Evolutionary conservation across 2,797 vertebrate species (phyloP).

Genomic region (Knipowitschia caucasica): DNA sequence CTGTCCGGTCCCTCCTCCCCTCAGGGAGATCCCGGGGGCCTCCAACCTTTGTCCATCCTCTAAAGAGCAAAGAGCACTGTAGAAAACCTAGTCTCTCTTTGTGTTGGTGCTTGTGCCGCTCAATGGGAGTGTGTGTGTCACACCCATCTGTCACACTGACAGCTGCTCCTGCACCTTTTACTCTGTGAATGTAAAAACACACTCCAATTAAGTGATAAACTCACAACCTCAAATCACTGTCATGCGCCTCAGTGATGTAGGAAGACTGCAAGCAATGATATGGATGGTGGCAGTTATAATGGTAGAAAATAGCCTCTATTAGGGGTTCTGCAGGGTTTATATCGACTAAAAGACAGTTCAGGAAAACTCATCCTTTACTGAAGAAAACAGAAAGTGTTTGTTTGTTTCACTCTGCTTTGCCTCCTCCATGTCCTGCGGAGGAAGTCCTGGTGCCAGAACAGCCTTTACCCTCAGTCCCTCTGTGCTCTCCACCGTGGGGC

Average conservation of each 20-base stretch:
- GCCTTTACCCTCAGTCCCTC: constrained; percentile 27
- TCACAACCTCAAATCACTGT: constrained; percentile 3
- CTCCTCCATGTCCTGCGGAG: not conserved
- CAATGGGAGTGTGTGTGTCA: constrained; percentile 38
- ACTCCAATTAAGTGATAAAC: constrained; percentile 7
- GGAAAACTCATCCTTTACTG: not conserved
- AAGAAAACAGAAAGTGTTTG: not conserved
- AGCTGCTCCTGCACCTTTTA: constrained; percentile 43
- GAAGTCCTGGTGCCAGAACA: constrained; percentile 45
- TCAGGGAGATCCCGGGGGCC: constrained; percentile 30
- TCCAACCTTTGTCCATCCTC: constrained; percentile 45
- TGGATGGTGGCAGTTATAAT: not conserved
- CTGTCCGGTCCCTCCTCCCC: constrained; percentile 5
- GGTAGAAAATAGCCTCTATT: not conserved
- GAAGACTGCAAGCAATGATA: not conserved
- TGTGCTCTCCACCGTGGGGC: constrained; percentile 29
- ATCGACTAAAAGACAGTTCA: not conserved
- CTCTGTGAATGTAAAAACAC: constrained; percentile 8
- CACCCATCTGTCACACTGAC: constrained; percentile 51
- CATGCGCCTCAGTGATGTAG: not conserved
- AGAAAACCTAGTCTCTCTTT: constrained; percentile 44
- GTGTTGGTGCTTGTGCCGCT: constrained; percentile 32
- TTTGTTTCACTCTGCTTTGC: not conserved
- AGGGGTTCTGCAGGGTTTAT: not conserved
- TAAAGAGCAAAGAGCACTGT: constrained; percentile 36